A percentile compares a stretch with the other conserved stretches of the same genome.
Conservation (phyloP, 2,888 invertebrate genomes). For the Mycalesis mineus region DNA sequence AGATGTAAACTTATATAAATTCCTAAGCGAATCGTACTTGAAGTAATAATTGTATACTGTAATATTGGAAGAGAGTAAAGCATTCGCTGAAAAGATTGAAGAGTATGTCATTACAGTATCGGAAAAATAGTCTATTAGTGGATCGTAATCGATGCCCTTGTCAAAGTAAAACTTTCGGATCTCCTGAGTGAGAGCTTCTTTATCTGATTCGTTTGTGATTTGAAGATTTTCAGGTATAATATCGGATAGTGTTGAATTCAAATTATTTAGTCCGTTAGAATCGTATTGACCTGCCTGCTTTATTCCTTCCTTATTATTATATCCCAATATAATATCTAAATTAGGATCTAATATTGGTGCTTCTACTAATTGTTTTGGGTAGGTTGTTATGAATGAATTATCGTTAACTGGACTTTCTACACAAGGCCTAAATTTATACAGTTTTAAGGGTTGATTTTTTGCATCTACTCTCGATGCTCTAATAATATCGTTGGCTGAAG, state of each 20-base stretch:
- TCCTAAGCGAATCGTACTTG: conserved; percentile 39
- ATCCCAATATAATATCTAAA: conserved; percentile 39
- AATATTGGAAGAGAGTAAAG: conserved; percentile 26
- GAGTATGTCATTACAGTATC: conserved; percentile 39
- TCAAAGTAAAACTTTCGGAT: conserved; percentile 37
- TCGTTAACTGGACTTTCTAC: conserved; percentile 29
- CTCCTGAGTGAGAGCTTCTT: conserved; percentile 28
- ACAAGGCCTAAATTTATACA: conserved; percentile 38
- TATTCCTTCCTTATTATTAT: conserved; percentile 44
- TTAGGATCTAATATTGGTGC: conserved; percentile 18
- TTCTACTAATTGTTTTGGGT: conserved; percentile 33
- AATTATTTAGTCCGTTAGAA: conserved; percentile 24
- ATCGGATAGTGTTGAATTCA: conserved; percentile 29
- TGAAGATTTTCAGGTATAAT: conserved; percentile 36
- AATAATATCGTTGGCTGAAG: conserved; percentile 36
- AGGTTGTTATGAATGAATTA: conserved; percentile 32
- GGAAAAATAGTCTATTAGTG: conserved; percentile 41
- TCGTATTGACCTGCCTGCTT: conserved; percentile 35
- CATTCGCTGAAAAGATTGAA: conserved; percentile 26
- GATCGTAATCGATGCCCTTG: conserved; percentile 25
- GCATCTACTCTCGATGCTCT: conserved; percentile 30
- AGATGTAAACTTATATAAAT: conserved; percentile 35
- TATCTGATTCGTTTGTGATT: conserved; percentile 31
- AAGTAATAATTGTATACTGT: conserved; percentile 42
- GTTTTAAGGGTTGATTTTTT: conserved; percentile 32